Conservation (phyloP, 2,113 vertebrate species). For the Chlorocebus sabaeus region DNA sequence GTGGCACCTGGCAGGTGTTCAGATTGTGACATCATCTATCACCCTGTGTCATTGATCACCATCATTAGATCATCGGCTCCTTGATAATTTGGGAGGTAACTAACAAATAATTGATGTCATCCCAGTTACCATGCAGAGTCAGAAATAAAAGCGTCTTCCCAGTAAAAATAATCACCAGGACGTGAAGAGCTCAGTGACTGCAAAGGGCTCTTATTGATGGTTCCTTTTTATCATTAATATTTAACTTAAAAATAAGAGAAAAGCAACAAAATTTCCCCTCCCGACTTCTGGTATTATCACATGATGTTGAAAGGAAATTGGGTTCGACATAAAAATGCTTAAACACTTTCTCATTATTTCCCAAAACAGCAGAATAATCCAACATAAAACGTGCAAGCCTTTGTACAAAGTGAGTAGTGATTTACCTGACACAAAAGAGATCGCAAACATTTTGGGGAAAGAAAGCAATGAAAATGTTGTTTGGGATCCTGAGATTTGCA, state of each 20-base stretch:
- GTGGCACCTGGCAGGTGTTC: background rate
- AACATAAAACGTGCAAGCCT: accelerated
- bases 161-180: background rate
- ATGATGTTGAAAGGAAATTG: background rate
- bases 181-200: accelerated
- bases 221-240: accelerated
- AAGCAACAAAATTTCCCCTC: background rate
- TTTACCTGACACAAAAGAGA: background rate
- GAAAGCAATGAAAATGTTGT: background rate
- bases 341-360: background rate
- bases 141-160: background rate
- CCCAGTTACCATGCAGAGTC: background rate
- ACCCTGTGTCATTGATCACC: no score
- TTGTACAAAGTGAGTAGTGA: background rate
- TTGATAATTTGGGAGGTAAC: background rate
- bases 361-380: background rate
- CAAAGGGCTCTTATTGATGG: background rate
- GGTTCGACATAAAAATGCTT: accelerated
- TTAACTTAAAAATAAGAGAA: background rate
- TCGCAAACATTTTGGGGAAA: background rate
- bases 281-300: background rate
- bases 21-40: background rate
- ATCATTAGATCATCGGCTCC: background rate
- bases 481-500: background rate
- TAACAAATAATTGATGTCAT: background rate